Evolutionary conservation across 2,113 vertebrate genomes (phyloP).

Genomic region (Nasalis larvatus): DNA sequence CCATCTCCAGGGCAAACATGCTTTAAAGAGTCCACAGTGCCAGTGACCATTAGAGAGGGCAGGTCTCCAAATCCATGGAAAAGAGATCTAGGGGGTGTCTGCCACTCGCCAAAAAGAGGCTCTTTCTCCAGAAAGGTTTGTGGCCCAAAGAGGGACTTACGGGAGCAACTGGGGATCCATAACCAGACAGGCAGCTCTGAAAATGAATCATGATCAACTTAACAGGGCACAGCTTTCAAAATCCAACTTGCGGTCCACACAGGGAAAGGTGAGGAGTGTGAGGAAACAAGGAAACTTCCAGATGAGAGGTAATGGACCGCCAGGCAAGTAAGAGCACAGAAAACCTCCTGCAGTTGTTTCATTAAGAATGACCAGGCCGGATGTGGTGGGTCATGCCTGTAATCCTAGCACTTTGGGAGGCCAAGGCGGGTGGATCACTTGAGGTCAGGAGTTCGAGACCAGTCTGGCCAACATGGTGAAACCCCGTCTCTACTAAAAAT

Average conservation of each 20-base stretch:
- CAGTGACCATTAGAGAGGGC: not conserved
- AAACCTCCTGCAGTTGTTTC: not conserved
- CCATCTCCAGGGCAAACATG: conserved; percentile 57
- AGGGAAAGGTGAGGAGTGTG: not conserved
- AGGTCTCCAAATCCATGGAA: conserved; percentile 17
- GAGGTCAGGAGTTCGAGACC: no score
- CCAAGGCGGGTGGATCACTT: no score
- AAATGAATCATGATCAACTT: not conserved
- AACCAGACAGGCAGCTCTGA: not conserved
- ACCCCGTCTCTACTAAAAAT: no score
- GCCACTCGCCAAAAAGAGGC: not conserved
- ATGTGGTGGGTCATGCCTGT: no score
- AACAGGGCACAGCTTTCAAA: not conserved
- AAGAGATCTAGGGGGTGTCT: not conserved
- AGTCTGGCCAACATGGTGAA: no score
- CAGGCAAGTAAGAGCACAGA: not conserved
- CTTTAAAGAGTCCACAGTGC: conserved; percentile 49
- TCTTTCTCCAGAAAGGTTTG: not conserved
- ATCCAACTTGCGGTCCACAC: not conserved
- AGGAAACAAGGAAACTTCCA: not conserved
- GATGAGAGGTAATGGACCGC: not conserved
- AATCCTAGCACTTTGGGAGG: no score
- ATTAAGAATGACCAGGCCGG: not conserved
- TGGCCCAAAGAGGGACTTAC: not conserved
- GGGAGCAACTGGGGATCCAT: not conserved